Base-by-base conservation (phyloP, 1,140 invertebrate genomes). In the Heliothis subflexa region DNA sequence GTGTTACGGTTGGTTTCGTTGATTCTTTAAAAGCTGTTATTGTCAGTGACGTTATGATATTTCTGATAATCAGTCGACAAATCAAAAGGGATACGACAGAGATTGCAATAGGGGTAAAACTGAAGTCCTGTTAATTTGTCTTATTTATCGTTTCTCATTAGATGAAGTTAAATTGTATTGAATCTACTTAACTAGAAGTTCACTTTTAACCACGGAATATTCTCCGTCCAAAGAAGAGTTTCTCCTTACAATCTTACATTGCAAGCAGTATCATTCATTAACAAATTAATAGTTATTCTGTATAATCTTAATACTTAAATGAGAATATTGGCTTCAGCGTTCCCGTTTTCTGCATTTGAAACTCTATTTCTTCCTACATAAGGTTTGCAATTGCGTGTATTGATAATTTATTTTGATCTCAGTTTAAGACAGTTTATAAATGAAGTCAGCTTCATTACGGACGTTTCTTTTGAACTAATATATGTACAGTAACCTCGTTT, bases 401-500 rank as follows among this genome's bases (percentile, higher is more conserved):
- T 47, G 62, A 21, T 21, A 16, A 66, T 40, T 49, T 47, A 66
- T 18, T 66, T 66, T 47, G 62, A 21, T 66, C 40, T 66, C 40
- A 66, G 62, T 47, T 18, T 66, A 66, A 21, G 10, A 21, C 10
- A 18, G 40, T 66, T 66, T 21, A 47, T 64, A 47, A 66, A 21
- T 66, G 45, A 47, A 47, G 40, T 47, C 62, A 47, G 40, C 11
- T 47, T 66, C n/a, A 64, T 45, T 10, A 64, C 61, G 33, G 18
- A 64, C 61, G n/a, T 64, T 66, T 66, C 62, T 47, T 66, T 66
- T 66, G 40, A 66, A 66, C 62, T 66, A 66, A 66, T 66, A 66
- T 66, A 40, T 66, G 40, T 66, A 47, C 40, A 64, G 33, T 66
- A 66, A 66, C 62, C 62, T 66, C 62, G 62, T 66, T 66, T 66